Evolutionary conservation across 2,888 invertebrate species (phyloP).

Genomic region (Pachymerium ferrugineum): DNA sequence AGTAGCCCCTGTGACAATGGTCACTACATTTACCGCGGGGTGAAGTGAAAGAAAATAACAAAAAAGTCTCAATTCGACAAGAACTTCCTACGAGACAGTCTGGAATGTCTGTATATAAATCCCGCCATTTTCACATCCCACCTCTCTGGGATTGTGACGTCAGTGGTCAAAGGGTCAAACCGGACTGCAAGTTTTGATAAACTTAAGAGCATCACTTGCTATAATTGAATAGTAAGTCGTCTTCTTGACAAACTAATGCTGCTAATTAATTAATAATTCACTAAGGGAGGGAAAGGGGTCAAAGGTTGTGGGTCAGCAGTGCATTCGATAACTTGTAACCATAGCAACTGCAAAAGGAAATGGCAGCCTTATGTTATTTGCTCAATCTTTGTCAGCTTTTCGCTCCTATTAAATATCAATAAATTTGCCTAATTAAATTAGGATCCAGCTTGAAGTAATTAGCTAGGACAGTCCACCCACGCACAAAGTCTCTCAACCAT

Average conservation of each 20-base stretch:
- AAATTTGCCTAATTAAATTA: conserved; percentile 31
- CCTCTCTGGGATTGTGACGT: no score
- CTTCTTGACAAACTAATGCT: neutral
- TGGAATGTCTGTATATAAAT: neutral
- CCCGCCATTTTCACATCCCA: no score
- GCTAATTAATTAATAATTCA: conserved; percentile 13
- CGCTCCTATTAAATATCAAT: conserved; percentile 30
- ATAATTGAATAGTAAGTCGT: neutral
- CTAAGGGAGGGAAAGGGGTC: neutral
- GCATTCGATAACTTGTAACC: neutral
- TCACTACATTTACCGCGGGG: neutral
- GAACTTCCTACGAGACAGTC: neutral
- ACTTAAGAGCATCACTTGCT: neutral
- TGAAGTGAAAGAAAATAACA: neutral
- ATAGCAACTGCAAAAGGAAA: neutral
- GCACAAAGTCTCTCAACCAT: conserved; percentile 13
- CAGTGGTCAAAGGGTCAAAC: neutral
- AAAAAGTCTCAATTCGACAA: neutral
- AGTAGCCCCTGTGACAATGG: neutral
- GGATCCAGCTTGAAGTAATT: conserved; percentile 3
- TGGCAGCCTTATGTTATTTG: conserved; percentile 19
- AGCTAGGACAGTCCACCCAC: neutral
- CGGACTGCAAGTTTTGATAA: conserved; percentile 1
- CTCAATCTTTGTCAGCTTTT: conserved; percentile 15
- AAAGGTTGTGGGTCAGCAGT: neutral